phyloP scores from a whole-genome alignment of 2,888 invertebrate genomes.

The Cephus pygmeus region DNA sequence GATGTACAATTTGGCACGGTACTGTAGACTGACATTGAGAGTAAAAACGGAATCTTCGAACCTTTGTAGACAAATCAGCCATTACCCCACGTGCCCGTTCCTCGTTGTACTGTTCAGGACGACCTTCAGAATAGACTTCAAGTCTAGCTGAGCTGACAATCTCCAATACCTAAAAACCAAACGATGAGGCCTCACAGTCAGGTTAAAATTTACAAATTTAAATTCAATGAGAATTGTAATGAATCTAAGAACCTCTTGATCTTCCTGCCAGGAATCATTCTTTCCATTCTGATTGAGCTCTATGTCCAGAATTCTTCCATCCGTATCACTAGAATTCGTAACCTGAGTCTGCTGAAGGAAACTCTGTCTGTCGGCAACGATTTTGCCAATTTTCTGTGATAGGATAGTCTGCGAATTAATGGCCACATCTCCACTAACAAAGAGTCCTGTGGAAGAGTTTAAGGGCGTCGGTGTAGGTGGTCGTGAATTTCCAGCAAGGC shows the following conservation, averaged over 20 bases:
- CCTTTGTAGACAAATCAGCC: conserved; percentile 68
- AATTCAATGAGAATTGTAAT: not conserved
- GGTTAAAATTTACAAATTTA: conserved; percentile 9
- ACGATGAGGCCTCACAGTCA: conserved; percentile 11
- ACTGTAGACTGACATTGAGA: conserved; percentile 71
- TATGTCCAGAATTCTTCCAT: conserved; percentile 17
- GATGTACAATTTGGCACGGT: conserved; percentile 31
- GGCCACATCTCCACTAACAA: conserved; percentile 31
- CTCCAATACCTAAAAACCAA: conserved; percentile 49
- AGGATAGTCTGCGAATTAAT: conserved; percentile 40
- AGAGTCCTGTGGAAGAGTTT: conserved; percentile 32
- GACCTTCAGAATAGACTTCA: conserved; percentile 31
- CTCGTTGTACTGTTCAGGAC: conserved; percentile 33
- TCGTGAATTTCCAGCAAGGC: conserved; percentile 68
- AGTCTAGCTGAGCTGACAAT: conserved; percentile 50
- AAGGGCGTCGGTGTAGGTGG: conserved; percentile 76
- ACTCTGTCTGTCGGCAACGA: conserved; percentile 49
- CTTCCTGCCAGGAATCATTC: conserved; percentile 59
- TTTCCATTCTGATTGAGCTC: conserved; percentile 52
- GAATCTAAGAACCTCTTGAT: conserved; percentile 55
- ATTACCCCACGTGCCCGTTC: conserved; percentile 36
- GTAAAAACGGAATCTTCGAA: conserved; percentile 72
- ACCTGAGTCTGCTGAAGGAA: conserved; percentile 25
- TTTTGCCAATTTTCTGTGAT: conserved; percentile 46
- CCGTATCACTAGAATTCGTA: conserved; percentile 30